Evolutionary conservation across 2,888 invertebrate species (phyloP), one percentile per base, ranked within the genome.

Genomic region (Drosophila mimetica): DNA sequence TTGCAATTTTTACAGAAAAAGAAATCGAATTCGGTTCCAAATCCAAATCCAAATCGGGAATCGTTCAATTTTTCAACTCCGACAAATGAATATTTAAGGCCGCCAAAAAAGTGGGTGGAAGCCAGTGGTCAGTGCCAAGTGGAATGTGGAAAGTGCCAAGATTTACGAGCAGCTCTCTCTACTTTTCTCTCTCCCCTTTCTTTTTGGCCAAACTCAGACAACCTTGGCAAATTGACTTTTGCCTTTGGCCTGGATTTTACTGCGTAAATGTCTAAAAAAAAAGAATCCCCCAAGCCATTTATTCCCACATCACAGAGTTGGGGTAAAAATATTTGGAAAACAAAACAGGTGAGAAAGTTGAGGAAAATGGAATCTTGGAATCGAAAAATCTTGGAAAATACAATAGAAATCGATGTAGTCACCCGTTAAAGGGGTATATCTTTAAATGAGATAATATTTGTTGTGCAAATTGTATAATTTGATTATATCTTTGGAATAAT

Each of bases 181-280:
- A 1, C 25, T 41, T 1, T 22, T 13, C 1, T 20, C n/a, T 14
- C 14, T 8, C 4, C 22, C 7, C 11, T 13, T 16, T 30, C 11
- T 16, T 34, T 59, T 59, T 39, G 53, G 60, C 65, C 61, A 67
- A 58, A 70, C 63, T 47, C 60, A 70, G 78, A 84, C 74, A 81
- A 70, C 71, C 37, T 44, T 80, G 79, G 77, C 82, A 80, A 80
- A 80, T 85, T 85, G 85, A 85, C 85, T 80, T 81, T 76, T 75
- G 70, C 76, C 60, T 50, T 55, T 74, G 48, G 47, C 42, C 47
- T 52, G 52, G 37, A 52, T 64, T 51, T 32, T 39, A 32, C 54
- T 52, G 51, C 42, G 22, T 22, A 39, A 32, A 48, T 30, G 9
- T 32, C 22, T 5, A 25, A 25, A 4, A 16, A 16, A 28, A 14